Base-by-base conservation (phyloP, 2,888 invertebrate genomes). In the Leuctra nigra region DNA sequence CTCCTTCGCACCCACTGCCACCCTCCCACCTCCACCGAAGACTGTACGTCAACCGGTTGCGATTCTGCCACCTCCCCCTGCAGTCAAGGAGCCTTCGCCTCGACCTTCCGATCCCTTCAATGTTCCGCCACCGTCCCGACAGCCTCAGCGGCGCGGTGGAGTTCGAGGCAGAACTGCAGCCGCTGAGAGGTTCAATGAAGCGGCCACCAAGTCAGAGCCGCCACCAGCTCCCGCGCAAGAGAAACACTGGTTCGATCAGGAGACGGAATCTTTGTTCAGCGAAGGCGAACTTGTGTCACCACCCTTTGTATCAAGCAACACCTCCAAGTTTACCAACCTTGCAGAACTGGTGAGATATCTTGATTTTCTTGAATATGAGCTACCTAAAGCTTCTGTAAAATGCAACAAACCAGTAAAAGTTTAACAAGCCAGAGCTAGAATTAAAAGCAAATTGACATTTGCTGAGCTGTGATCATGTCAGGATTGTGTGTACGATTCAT, bases 1-100 rank as follows among this genome's bases (percentile, higher is more conserved):
- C 71, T 86, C 86, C 33, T 87, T 87, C 67, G 82, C 83, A 47
- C 64, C 64, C 16, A 33, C 55, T n/a, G 35, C 61, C 9, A 41
- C 46, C 14, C 22, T 57, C 38, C 53, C 59, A 44, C 53, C 46
- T 46, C 53, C 52, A 29, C 52, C 56, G 4, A 44, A 54, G 33
- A 35, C 47, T 6, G 24, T 53, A 9, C 53, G 47, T 18, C 14
- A 39, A n/a, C 13, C 38, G 23, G 57, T 61, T 33, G 54, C 55
- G 13, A 48, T 58, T 7, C 46, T 61, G 20, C 63, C 61, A 2
- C 61, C 61, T 4, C 63, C 61, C 3, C 55, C 59, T 1, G 56
- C 56, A n/a, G 47, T 46, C 13, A 57, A 67, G 36, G 72, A 73
- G 18, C 74, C 72, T 0, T 72, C 74, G 20, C 72, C 74, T 20